Percentiles rank a stretch among this genome's conserved stretches.
phyloP scores from a whole-genome alignment of 2,888 invertebrate species.

The Mimachlamys varia region DNA sequence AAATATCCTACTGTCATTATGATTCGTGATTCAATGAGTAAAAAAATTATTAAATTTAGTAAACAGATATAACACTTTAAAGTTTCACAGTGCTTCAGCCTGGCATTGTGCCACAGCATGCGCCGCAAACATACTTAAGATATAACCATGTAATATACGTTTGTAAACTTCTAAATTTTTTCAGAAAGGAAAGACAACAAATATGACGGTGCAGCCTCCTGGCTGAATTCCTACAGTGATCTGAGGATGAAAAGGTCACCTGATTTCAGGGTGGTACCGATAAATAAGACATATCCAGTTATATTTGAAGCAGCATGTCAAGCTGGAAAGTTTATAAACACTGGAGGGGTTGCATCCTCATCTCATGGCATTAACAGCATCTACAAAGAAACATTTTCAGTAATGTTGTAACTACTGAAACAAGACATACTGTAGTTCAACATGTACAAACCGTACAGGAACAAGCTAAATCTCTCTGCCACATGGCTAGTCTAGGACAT shows the following conservation, averaged over 20 bases:
- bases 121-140: neutral
- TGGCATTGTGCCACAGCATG: neutral
- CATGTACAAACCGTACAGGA: neutral
- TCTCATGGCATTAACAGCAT: neutral
- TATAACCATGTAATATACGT: neutral
- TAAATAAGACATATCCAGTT: conserved; percentile 9
- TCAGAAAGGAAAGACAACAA: neutral
- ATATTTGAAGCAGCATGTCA: conserved; percentile 5
- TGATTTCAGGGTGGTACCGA: conserved; percentile 19
- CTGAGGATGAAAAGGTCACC: neutral
- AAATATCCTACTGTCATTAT: neutral
- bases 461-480: neutral
- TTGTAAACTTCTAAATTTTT: neutral
- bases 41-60: neutral
- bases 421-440: neutral
- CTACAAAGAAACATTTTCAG: neutral
- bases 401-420: neutral
- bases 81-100: neutral
- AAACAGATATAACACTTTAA: neutral
- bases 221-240: neutral
- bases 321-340: conserved; percentile 1
- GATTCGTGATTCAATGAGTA: neutral
- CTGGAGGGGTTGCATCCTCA: neutral
- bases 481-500: conserved; percentile 1
- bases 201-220: neutral